Evolutionary conservation across 2,113 vertebrate species (phyloP), one percentile per base, ranked within the genome.

Genomic region (Scytalopus superciliaris): DNA sequence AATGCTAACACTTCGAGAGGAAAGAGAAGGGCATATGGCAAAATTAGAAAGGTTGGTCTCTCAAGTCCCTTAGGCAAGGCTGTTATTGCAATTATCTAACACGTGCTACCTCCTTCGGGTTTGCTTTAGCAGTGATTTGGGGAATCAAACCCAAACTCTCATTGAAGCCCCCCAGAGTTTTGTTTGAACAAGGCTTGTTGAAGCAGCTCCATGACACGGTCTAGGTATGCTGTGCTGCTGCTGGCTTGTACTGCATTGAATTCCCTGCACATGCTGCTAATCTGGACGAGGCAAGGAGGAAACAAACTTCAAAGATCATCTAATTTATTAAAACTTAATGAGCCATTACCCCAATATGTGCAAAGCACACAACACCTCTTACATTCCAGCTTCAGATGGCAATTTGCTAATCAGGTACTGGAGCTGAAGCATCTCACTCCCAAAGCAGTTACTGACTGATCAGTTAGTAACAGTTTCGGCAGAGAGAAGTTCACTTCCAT

Each of bases 291-390:
- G 56, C 63, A 88, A 84, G 25, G 15, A 25, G 59, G 90, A 94
- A 86, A 63, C 0, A 75, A 93, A 84, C 81, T 74, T 91, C 55
- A 89, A 78, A 86, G 39, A 93, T 89, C 37, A 95, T n/a, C n/a
- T 45, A 70, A 30, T 76, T 64, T 94, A 95, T 94, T 88, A 96
- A 90, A 94, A 93, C 76, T 67, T 93, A 89, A 93, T 81, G n/a
- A 95, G 66, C 47, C 80, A 68, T 60, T 77, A 73, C 69, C 59
- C 74, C 59, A 68, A 2, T 50, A 93, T 10, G 52, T 67, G 82
- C 68, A 89, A 86, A 93, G 62, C 64, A 88, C 25, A 59, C 24
- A 95, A 5, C 39, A 84, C 18, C 35, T 89, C 77, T 89, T 82
- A 63, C 16, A 37, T 67, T 84, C 57, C 64, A 62, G 47, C 63